Conservation (phyloP, 2,113 vertebrate genomes). For the Corythornis vintsioides region DNA sequence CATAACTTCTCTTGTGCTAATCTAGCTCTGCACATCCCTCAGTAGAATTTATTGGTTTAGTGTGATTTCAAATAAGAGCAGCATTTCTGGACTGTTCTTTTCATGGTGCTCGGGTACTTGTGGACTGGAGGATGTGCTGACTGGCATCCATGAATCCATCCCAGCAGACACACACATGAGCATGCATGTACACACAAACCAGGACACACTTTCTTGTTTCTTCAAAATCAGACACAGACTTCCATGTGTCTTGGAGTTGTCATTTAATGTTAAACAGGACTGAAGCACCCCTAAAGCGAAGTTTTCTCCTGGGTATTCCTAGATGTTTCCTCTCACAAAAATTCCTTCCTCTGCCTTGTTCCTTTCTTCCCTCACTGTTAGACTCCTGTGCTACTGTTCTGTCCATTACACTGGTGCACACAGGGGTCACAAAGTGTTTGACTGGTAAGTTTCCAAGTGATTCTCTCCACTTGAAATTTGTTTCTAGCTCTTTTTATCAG, state of each 20-base stretch:
- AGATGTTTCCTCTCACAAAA: neutral
- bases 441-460: neutral
- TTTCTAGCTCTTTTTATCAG: neutral
- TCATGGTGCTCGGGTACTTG: neutral
- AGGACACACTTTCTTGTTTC: neutral
- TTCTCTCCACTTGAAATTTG: neutral
- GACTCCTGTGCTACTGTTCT: neutral
- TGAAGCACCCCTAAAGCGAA: neutral
- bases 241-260: neutral
- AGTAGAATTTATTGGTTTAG: neutral
- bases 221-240: neutral
- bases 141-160: neutral
- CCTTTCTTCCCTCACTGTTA: neutral
- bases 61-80: neutral
- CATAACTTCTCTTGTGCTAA: neutral
- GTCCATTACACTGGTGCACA: neutral
- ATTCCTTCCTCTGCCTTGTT: neutral
- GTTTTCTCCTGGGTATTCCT: neutral
- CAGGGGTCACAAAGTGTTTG: neutral
- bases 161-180: neutral
- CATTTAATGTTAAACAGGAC: neutral
- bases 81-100: neutral
- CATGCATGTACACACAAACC: neutral
- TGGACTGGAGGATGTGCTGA: neutral
- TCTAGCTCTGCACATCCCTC: neutral